A percentile compares a stretch with the other conserved stretches of the same genome.
These are phyloP conservation scores for Carposina sasakii DNA, from an alignment of 1,140 invertebrate genomes.

Conservation along the genomic window DNA sequence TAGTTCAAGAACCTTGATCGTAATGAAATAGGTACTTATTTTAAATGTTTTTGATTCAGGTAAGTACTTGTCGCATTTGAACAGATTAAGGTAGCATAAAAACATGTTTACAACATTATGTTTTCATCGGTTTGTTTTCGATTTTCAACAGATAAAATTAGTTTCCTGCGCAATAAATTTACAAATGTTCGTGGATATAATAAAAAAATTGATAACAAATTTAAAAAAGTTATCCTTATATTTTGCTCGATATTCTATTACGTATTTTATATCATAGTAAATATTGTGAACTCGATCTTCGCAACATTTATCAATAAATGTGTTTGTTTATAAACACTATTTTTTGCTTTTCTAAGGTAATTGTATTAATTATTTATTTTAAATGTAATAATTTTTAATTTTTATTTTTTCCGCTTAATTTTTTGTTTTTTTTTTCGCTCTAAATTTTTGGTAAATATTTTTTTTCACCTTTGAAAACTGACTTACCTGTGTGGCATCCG, in stretches of 20 bases:
- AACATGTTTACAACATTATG: constrained; percentile 50
- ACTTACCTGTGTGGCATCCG: constrained; percentile 95
- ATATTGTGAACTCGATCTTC: too few species aligned
- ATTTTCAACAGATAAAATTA: not conserved
- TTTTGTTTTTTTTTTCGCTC: constrained; percentile 6
- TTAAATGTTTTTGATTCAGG: too few species aligned
- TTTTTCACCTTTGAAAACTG: constrained; percentile 18
- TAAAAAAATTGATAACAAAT: too few species aligned
- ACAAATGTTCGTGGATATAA: too few species aligned
- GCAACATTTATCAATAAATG: too few species aligned
- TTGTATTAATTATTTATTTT: constrained; percentile 5
- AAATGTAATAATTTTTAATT: not conserved
- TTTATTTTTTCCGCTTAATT: constrained; percentile 6
- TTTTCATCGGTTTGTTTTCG: not conserved
- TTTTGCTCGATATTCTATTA: too few species aligned
- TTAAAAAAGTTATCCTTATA: too few species aligned
- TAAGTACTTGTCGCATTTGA: too few species aligned
- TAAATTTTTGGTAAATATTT: constrained; percentile 4
- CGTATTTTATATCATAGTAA: too few species aligned
- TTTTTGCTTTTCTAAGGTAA: not conserved
- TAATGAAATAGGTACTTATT: too few species aligned
- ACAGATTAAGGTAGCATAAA: constrained; percentile 16
- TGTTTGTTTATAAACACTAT: not conserved
- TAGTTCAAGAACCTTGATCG: too few species aligned
- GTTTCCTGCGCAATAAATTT: too few species aligned